Percentiles rank a stretch among this genome's conserved stretches.
Evolutionary conservation across 2,113 vertebrate genomes (phyloP).

Genomic region (Lepus timidus): DNA sequence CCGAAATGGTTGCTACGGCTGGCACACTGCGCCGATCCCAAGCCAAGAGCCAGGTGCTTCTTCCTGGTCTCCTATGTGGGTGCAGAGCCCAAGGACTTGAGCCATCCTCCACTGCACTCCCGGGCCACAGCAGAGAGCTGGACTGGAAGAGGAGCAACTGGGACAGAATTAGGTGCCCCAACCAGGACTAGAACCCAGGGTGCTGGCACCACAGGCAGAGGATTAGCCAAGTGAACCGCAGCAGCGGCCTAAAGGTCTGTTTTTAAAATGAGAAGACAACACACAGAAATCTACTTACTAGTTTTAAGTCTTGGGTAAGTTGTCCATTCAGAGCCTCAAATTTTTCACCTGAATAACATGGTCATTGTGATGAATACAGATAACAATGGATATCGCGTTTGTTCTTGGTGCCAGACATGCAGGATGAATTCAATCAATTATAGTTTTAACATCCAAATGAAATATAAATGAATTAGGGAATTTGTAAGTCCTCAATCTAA

Average conservation of each 20-base stretch:
- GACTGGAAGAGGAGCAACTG: too few species aligned
- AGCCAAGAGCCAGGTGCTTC: too few species aligned
- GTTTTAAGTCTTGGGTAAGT: background rate
- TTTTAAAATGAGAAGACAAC: constrained; percentile 39
- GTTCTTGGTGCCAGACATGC: background rate
- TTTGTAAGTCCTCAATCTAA: background rate
- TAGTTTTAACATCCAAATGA: constrained; percentile 29
- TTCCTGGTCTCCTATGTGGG: too few species aligned
- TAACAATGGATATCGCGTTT: background rate
- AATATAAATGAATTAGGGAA: constrained; percentile 50
- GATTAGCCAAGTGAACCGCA: too few species aligned
- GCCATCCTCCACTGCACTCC: too few species aligned
- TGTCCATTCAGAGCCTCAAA: background rate
- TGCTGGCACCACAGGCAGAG: too few species aligned
- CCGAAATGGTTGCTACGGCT: too few species aligned
- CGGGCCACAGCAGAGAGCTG: too few species aligned
- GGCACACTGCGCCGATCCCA: too few species aligned
- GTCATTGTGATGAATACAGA: background rate
- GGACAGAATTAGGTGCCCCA: too few species aligned
- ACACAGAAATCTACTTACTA: background rate
- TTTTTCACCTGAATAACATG: background rate
- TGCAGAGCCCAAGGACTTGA: too few species aligned
- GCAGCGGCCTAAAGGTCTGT: background rate
- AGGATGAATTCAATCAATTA: constrained; percentile 39
- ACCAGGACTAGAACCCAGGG: too few species aligned